A percentile compares a stretch with the other conserved stretches of the same genome.
Evolutionary conservation across 2,113 vertebrate genomes (phyloP).

Genomic region (Brienomyrus longianalis): DNA sequence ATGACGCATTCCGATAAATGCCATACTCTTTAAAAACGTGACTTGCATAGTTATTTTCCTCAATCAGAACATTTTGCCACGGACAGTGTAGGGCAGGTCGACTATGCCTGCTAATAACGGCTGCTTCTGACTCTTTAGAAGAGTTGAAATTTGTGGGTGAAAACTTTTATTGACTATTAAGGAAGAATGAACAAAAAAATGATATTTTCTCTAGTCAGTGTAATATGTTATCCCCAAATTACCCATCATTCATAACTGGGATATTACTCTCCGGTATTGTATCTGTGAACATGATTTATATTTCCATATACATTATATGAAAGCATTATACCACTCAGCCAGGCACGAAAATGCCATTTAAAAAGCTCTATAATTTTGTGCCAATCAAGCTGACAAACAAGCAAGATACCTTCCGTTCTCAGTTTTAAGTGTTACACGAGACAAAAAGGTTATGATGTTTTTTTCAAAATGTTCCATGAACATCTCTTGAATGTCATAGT

Average conservation of each 20-base stretch:
- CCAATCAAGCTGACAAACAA: not conserved
- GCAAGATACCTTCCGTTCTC: not conserved
- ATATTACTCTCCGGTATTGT: not conserved
- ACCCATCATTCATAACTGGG: not conserved
- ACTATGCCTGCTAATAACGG: not conserved
- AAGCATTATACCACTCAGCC: not conserved
- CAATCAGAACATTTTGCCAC: not conserved
- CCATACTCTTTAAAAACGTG: not conserved
- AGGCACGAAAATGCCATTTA: not conserved
- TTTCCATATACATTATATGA: not conserved
- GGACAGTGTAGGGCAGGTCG: not conserved
- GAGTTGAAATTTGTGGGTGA: not conserved
- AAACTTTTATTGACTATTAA: not conserved
- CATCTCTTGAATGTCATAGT: not conserved
- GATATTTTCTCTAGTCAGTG: not conserved
- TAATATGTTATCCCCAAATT: not conserved
- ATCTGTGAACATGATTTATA: not conserved
- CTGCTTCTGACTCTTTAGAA: not conserved
- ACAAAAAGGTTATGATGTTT: not conserved
- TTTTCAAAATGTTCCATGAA: not conserved
- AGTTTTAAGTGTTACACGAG: not conserved
- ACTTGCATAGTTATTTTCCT: not conserved
- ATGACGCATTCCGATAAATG: not conserved
- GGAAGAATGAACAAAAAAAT: not conserved
- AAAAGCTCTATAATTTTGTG: not conserved